These are phyloP conservation scores for Nesospiza acunhae DNA, from an alignment of 2,113 vertebrate species.

Conservation along the genomic window DNA sequence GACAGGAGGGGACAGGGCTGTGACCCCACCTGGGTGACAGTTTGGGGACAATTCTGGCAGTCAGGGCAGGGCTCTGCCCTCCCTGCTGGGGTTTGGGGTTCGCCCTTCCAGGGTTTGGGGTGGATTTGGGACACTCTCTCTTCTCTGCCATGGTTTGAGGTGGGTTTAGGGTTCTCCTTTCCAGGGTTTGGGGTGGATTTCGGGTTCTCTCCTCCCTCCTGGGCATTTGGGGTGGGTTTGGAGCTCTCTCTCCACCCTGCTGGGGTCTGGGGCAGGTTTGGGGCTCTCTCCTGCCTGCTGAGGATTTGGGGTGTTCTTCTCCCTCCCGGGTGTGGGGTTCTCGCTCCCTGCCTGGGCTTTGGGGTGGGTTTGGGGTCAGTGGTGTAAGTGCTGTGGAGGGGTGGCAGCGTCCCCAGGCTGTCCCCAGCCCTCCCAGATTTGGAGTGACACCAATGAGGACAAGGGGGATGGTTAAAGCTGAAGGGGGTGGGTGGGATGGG, in stretches of 20 bases:
- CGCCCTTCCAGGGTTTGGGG: too few species aligned
- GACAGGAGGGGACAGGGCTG: not conserved
- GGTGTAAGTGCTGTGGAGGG: too few species aligned
- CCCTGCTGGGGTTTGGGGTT: too few species aligned
- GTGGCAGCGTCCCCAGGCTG: too few species aligned
- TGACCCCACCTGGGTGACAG: not conserved
- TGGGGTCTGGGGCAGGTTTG: not conserved
- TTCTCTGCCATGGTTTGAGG: not conserved
- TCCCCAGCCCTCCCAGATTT: too few species aligned
- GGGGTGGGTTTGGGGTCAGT: not conserved
- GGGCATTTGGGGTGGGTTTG: too few species aligned
- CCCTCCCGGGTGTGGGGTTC: too few species aligned
- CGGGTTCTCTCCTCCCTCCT: too few species aligned
- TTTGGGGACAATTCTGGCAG: not conserved
- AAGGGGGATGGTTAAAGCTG: too few species aligned
- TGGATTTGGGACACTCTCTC: not conserved
- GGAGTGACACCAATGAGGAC: rapidly evolving
- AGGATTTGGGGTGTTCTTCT: not conserved
- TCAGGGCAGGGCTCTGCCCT: rapidly evolving
- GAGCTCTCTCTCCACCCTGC: not conserved
- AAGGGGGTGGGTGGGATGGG: rapidly evolving
- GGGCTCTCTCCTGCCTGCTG: not conserved
- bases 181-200: not conserved
- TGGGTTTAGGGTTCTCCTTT: too few species aligned
- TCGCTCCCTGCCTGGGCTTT: too few species aligned